Evolutionary conservation across 2,888 invertebrate genomes (phyloP), one percentile per base, ranked within the genome.

Genomic region (Drosophila ezoana): DNA sequence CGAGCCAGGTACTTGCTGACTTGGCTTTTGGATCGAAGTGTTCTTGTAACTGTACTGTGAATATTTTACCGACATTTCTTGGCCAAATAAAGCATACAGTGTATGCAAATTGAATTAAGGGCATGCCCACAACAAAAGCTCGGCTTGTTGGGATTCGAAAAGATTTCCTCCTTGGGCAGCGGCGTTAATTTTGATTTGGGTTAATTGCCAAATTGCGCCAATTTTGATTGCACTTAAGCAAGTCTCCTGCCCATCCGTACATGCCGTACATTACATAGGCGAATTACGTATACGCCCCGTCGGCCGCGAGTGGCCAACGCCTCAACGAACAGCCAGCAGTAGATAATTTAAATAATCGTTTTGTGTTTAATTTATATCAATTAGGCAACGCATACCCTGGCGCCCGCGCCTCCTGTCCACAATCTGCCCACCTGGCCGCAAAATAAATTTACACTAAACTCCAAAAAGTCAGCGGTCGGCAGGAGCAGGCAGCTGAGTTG

Each of bases 281-380:
- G 32, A 35, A 61, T 53, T 66, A 44, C 35, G 77, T 56, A 76
- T 59, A 66, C 60, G 61, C 61, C 51, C 23, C 23, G 18, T 1
- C 0, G 28, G 6, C 18, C 49, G 28, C 6, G 48, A 23, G 10
- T 16, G 28, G n/a, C 9, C 43, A 8, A 13, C 23, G 28, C 32
- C 14, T 8, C n/a, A 18, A 5, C 18, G 18, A 35, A 40, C 33
- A 23, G 14, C 18, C 41, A 28, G 28, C 28, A 28, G 28, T 8
- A 35, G 40, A 32, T 28, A 57, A 53, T 72, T 67, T 61, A 54
- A 72, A 59, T 67, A 51, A 18, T 56, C 57, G 52, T 53, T 58
- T 65, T 28, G 28, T 47, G 48, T 40, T 69, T 61, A 61, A 76
- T 73, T 70, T 63, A 62, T 72, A 72, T 72, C 69, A 79, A 79